Evolutionary conservation across 1,140 invertebrate species (phyloP).

Genomic region (Brachionus plicatilis): DNA sequence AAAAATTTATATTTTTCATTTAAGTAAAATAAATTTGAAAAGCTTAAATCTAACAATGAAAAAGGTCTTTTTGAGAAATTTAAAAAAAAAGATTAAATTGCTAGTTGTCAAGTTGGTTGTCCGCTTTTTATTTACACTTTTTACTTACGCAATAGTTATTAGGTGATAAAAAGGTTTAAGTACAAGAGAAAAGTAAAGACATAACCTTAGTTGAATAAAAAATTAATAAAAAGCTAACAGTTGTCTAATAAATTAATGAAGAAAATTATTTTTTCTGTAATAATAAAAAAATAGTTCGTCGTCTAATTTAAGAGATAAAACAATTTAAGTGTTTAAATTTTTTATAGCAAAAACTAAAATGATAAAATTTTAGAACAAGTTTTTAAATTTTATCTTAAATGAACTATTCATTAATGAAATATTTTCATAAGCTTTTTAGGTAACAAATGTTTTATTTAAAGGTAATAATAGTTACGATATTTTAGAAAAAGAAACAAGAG

Average conservation of each 20-base stretch:
- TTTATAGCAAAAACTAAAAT: neutral
- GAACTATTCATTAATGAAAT: neutral
- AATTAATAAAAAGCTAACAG: neutral
- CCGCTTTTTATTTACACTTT: neutral
- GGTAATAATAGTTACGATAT: neutral
- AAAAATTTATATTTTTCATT: neutral
- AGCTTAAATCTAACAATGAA: neutral
- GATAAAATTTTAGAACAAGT: neutral
- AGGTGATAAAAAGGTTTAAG: neutral
- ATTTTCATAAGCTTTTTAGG: neutral
- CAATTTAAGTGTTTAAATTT: too few species aligned
- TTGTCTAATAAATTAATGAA: neutral
- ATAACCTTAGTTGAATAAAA: too few species aligned
- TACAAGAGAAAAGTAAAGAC: too few species aligned
- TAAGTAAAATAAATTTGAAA: neutral
- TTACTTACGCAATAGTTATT: neutral
- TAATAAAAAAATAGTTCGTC: too few species aligned
- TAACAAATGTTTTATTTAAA: neutral
- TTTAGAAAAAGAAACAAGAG: neutral
- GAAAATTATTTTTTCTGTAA: too few species aligned
- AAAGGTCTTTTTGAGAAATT: neutral
- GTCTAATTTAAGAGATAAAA: too few species aligned
- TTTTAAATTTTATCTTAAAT: neutral
- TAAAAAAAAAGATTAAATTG: neutral
- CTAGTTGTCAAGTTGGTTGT: neutral